Evolutionary conservation across 2,113 vertebrate genomes (phyloP).

Genomic region (human): DNA sequence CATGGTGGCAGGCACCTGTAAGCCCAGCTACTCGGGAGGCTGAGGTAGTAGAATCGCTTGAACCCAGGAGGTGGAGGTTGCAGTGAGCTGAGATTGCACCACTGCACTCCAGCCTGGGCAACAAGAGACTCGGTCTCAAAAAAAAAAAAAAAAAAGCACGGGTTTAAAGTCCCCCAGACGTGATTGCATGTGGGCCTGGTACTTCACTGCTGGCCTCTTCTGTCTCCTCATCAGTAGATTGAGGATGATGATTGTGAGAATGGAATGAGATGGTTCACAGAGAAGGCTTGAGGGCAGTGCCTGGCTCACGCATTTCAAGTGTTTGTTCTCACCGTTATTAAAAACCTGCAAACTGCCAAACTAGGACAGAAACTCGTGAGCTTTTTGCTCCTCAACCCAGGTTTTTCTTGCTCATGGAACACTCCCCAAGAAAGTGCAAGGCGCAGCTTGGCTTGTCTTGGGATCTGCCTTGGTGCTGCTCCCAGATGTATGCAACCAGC

Average conservation of each 20-base stretch:
- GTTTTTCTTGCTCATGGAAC: not conserved
- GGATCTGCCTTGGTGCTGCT: too few relatives aligned
- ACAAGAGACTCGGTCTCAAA: too few relatives aligned
- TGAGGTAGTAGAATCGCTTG: too few relatives aligned
- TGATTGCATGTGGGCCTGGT: not conserved
- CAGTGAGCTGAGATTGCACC: too few relatives aligned
- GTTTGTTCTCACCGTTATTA: not conserved
- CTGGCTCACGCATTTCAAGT: not conserved
- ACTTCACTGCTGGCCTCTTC: not conserved
- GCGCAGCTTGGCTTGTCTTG: rapidly evolving
- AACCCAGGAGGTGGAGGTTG: too few relatives aligned
- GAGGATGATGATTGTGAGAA: rapidly evolving
- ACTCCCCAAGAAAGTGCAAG: not conserved
- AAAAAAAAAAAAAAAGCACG: not conserved
- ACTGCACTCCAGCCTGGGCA: too few relatives aligned
- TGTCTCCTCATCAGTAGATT: not conserved
- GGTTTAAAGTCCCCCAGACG: not conserved
- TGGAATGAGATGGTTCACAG: rapidly evolving
- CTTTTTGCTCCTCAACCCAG: not conserved
- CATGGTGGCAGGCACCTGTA: too few relatives aligned
- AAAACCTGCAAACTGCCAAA: not conserved
- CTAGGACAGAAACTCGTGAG: not conserved
- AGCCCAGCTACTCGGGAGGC: too few relatives aligned
- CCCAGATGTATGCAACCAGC: rapidly evolving
- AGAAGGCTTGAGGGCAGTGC: not conserved